Evolutionary conservation across 2,113 vertebrate genomes (phyloP).

Genomic region (Puntigrus tetrazona): DNA sequence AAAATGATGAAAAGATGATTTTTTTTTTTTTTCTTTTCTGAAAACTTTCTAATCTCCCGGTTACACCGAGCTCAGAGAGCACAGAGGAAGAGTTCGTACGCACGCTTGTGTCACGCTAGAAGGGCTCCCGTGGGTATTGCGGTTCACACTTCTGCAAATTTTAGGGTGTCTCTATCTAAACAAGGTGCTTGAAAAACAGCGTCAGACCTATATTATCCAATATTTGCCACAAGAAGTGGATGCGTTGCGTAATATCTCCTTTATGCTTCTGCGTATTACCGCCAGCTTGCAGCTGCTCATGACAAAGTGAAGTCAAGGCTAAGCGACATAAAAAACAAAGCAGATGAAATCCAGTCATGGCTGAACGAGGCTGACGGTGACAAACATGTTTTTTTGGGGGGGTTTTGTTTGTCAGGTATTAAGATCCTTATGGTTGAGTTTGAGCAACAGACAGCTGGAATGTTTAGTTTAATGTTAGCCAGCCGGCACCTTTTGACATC

Average conservation of each 20-base stretch:
- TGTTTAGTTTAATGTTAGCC: neutral
- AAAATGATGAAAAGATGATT: too few relatives aligned
- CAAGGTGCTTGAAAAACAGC: slow-evolving; percentile 23
- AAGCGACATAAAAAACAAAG: neutral
- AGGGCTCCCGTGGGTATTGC: slow-evolving; percentile 54
- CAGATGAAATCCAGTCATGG: neutral
- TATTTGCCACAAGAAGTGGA: slow-evolving; percentile 45
- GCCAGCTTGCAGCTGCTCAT: slow-evolving; percentile 7
- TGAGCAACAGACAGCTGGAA: neutral
- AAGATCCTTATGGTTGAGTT: neutral
- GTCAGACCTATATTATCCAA: slow-evolving; percentile 38
- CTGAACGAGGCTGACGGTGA: neutral
- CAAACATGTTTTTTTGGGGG: neutral
- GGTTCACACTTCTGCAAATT: slow-evolving; percentile 75
- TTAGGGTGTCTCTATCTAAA: slow-evolving; percentile 30
- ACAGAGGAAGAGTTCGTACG: slow-evolving; percentile 75
- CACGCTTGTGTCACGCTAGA: slow-evolving; percentile 70
- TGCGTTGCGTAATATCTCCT: slow-evolving; percentile 41
- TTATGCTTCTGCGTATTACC: slow-evolving; percentile 40
- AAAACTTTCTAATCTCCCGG: neutral
- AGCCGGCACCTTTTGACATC: neutral
- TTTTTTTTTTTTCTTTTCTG: neutral
- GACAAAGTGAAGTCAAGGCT: slow-evolving; percentile 8
- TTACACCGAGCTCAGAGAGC: slow-evolving; percentile 51
- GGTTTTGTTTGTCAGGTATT: neutral